These are phyloP conservation scores for Apamea anceps DNA, from an alignment of 2,888 invertebrate species.

Conservation along the genomic window DNA sequence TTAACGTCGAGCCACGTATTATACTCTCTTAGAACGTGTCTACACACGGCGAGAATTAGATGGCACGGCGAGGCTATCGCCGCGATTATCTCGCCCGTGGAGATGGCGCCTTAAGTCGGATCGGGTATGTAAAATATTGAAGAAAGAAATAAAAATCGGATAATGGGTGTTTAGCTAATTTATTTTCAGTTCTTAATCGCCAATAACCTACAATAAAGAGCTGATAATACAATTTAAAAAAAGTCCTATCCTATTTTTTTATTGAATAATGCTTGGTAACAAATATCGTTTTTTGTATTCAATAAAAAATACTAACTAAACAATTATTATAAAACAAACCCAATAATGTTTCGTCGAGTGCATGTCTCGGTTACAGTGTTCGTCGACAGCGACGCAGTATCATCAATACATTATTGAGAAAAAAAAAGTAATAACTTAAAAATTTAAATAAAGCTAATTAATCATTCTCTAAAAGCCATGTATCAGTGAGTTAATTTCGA, in stretches of 20 bases:
- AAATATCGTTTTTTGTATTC: slow-evolving; percentile 89
- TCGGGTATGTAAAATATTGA: not conserved
- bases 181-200: slow-evolving; percentile 91
- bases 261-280: slow-evolving; percentile 90
- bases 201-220: slow-evolving; percentile 90
- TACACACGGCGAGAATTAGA: no score
- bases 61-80: no score
- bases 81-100: no score
- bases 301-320: slow-evolving; percentile 88
- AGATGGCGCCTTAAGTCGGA: not conserved
- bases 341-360: slow-evolving; percentile 80
- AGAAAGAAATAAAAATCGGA: slow-evolving; percentile 71
- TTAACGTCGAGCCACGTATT: no score
- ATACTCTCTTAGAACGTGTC: no score
- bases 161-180: slow-evolving; percentile 88
- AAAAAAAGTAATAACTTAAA: slow-evolving; percentile 83
- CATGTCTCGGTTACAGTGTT: slow-evolving; percentile 65
- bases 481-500: slow-evolving; percentile 82
- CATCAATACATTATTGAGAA: slow-evolving; percentile 79
- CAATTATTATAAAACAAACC: slow-evolving; percentile 84
- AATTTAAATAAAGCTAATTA: slow-evolving; percentile 87
- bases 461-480: slow-evolving; percentile 84
- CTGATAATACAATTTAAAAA: slow-evolving; percentile 90
- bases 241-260: slow-evolving; percentile 87
- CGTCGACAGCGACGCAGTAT: slow-evolving; percentile 63